A percentile compares a stretch with the other conserved stretches of the same genome.
These are phyloP conservation scores for Esox niger DNA, from an alignment of 2,113 vertebrate species.

Conservation along the genomic window DNA sequence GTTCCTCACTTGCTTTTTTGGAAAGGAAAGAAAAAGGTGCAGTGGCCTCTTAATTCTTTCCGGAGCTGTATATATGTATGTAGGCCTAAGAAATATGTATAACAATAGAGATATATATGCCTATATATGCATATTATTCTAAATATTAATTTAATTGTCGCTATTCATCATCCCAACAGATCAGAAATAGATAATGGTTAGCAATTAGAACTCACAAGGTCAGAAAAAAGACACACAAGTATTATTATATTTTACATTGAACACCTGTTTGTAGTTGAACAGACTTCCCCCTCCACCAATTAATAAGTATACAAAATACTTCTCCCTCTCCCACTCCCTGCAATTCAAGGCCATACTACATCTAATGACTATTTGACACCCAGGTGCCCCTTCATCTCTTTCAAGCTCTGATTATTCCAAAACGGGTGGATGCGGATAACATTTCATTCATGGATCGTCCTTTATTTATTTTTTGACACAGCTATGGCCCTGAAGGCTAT, in stretches of 20 bases:
- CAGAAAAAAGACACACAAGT: no score
- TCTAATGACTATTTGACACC: constrained; percentile 16
- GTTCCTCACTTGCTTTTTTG: no score
- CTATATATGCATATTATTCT: no score
- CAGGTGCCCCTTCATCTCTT: constrained; percentile 27
- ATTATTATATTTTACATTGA: constrained; percentile 11
- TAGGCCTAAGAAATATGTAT: no score
- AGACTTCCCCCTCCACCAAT: constrained; percentile 19
- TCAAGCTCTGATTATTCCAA: constrained; percentile 30
- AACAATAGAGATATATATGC: no score
- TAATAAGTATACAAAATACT: constrained; percentile 15
- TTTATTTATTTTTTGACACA: background rate
- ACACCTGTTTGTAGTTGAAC: constrained; percentile 37
- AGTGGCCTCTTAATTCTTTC: no score
- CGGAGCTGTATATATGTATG: no score
- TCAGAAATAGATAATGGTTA: no score
- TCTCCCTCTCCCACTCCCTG: background rate
- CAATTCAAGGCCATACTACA: constrained; percentile 46
- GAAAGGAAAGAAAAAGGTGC: no score
- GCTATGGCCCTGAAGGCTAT: constrained; percentile 2
- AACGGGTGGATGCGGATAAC: constrained; percentile 9
- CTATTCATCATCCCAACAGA: no score
- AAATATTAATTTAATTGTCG: no score
- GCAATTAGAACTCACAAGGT: no score
- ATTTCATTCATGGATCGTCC: constrained; percentile 25